Evolutionary conservation across 2,113 vertebrate genomes (phyloP).

Genomic region (Limnothrissa miodon): DNA sequence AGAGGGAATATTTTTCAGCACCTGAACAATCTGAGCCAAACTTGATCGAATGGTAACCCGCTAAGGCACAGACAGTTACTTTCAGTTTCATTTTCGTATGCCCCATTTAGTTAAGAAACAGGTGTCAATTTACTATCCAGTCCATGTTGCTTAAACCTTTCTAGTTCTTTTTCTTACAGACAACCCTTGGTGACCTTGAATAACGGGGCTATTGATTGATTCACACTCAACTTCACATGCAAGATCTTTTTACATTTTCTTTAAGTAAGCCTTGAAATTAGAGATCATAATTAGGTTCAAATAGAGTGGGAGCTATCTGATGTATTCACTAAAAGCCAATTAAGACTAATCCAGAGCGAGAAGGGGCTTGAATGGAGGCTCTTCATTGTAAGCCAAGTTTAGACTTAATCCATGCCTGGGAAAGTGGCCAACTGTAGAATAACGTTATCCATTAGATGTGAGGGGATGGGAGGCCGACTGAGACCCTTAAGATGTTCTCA

Average conservation of each 20-base stretch:
- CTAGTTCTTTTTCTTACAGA: too few species aligned
- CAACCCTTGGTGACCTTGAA: too few species aligned
- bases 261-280: not conserved
- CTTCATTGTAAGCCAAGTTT: slow-evolving; percentile 1
- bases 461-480: not conserved
- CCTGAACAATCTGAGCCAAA: too few species aligned
- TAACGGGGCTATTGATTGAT: too few species aligned
- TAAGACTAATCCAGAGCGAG: not conserved
- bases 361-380: not conserved
- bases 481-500: not conserved
- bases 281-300: slow-evolving; percentile 7
- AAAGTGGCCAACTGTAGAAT: not conserved
- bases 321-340: not conserved
- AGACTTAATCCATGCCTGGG: slow-evolving; percentile 4
- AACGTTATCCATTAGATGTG: not conserved
- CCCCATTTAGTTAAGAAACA: too few species aligned
- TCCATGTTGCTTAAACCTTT: too few species aligned
- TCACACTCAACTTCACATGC: too few species aligned
- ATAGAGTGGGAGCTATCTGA: not conserved
- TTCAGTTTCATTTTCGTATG: too few species aligned
- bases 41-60: not conserved
- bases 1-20: not conserved
- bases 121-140: too few species aligned
- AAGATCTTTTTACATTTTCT: not conserved
- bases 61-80: too few species aligned